Base-by-base conservation (phyloP, 1,140 invertebrate species). In the Acromyrmex charruanus region DNA sequence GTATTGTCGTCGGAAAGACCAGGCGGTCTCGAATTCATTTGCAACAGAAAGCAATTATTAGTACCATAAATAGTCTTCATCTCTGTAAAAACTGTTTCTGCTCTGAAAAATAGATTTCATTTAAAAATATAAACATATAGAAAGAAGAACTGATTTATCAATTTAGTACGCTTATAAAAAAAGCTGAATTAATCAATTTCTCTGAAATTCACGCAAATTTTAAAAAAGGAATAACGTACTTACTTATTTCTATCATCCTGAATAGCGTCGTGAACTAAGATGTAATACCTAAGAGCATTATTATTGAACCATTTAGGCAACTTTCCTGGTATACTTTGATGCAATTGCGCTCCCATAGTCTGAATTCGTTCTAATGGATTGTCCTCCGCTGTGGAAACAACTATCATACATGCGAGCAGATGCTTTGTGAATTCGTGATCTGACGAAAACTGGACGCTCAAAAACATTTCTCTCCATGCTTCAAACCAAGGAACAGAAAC, bases 391-490 rank as follows among this genome's bases (percentile, higher is more conserved):
- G 98, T 98, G 14, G 98, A 98, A 21, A 98, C 97, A 9, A 99
- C 98, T 89, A 99, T 97, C 89, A 98, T 96, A 95, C 99, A 99
- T 25, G 97, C 98, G n/a, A 99, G 92, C 95, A 98, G 98, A 95
- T 99, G 98, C 92, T 98, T 98, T 0, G 98, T 98, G 93, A 99
- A 99, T 95, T 99, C 99, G 96, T 99, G 98, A 93, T 99, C 98
- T 18, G 98, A 98, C 58, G 98, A 98, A 93, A 97, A 98, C 93
- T 98, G 97, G 2, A 99, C 97, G 92, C 97, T 97, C 25, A 99
- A 96, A 95, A 99, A 99, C 39, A 97, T 98, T 92, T 99, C 98
- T 92, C 98, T 96, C 98, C 98, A 99, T n/a, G 97, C 96, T 94
- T 99, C 98, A 96, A 98, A 99, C 99, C 99, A 99, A n/a, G 98